Base-by-base conservation (phyloP, 1,140 invertebrate genomes). In the Apis cerana region DNA sequence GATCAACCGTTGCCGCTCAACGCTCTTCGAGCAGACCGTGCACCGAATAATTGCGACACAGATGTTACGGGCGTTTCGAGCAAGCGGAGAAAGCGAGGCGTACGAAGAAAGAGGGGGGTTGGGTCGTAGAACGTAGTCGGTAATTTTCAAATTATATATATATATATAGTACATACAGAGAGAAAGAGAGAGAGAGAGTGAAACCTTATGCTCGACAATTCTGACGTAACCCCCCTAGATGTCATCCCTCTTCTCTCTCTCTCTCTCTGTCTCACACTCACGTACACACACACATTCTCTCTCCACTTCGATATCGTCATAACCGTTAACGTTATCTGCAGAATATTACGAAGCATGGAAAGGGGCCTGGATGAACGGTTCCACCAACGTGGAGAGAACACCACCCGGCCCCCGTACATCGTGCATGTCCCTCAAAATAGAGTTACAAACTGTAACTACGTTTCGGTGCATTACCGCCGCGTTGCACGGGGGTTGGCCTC, bases 381-480 rank as follows among this genome's bases (percentile, higher is more conserved):
- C 56, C 64, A 17, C 11, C 48, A n/a, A 8, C 48, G 27, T 61
- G 48, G 65, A 56, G 71, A 27, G 83, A 69, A 61, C 54, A n/a
- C n/a, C 54, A n/a, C n/a, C 11, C 52, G 48, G 65, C 43, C 67
- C 85, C 65, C 85, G 84, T 84, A 87, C 77, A 67, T 76, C 89
- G 88, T 86, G 80, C 88, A 89, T 88, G 90, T 90, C 88, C 91
- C 89, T 88, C 84, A 86, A 92, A 93, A 93, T 93, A 89, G 92
- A 93, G 92, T 93, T 93, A 93, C 90, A 88, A 93, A 93, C 92
- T 93, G 92, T 93, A 93, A 93, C 92, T 93, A 92, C 89, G 89
- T 93, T 93, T 93, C 88, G 89, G 87, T 93, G 92, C 91, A 93
- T 92, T 92, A 93, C 91, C 92, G 91, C 85, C 85, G 87, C 85